Evolutionary conservation across 2,888 invertebrate species (phyloP).

Genomic region (Ornithoptera alexandrae): DNA sequence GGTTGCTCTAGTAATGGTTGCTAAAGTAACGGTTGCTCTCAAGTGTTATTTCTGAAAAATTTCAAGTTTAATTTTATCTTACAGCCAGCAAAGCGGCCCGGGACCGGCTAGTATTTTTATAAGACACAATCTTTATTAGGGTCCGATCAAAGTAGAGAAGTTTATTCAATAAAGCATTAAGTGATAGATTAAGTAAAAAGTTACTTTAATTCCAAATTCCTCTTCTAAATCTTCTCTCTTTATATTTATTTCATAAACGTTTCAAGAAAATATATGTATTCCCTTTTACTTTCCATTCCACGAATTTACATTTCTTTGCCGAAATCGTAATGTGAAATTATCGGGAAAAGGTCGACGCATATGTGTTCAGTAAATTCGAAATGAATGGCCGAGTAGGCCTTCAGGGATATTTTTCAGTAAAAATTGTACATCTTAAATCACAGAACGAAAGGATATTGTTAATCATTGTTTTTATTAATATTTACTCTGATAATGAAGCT

Average conservation of each 20-base stretch:
- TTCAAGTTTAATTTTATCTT: too few relatives aligned
- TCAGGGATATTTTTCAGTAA: slow-evolving; percentile 2
- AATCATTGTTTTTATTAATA: neutral
- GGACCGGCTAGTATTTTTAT: too few relatives aligned
- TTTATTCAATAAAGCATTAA: too few relatives aligned
- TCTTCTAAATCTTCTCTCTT: neutral
- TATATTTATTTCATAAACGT: slow-evolving; percentile 2
- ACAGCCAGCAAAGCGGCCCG: too few relatives aligned
- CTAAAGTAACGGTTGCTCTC: too few relatives aligned
- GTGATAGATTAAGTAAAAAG: too few relatives aligned
- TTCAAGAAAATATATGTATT: slow-evolving; percentile 2
- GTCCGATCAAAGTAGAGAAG: too few relatives aligned
- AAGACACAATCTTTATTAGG: too few relatives aligned
- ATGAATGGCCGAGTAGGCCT: slow-evolving; percentile 9
- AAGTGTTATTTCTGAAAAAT: too few relatives aligned
- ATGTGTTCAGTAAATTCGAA: slow-evolving; percentile 10
- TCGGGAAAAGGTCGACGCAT: slow-evolving; percentile 2
- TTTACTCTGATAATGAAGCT: neutral
- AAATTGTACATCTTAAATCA: neutral
- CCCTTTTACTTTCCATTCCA: slow-evolving; percentile 3
- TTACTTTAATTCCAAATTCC: too few relatives aligned
- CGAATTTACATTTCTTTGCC: slow-evolving; percentile 8
- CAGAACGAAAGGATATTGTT: neutral
- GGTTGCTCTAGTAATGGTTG: too few relatives aligned
- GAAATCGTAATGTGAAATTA: slow-evolving; percentile 10